A percentile compares a stretch with the other conserved stretches of the same genome.
phyloP scores from a whole-genome alignment of 1,140 invertebrate species.

The Tachypleus tridentatus region DNA sequence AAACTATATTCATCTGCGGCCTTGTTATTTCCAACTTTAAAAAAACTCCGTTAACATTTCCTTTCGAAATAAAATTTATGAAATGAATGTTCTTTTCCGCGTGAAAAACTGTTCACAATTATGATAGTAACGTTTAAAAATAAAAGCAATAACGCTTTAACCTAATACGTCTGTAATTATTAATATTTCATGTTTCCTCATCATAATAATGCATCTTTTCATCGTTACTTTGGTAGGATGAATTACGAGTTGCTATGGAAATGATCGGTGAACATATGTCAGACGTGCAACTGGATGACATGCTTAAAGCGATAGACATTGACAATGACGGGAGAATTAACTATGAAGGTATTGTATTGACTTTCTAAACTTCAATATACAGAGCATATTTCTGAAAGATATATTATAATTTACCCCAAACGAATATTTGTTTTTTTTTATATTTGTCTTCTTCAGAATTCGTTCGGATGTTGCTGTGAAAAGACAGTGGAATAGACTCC shows the following conservation, averaged over 20 bases:
- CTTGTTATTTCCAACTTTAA: no score
- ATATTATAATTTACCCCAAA: background rate
- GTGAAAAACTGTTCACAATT: no score
- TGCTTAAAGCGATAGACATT: constrained; percentile 54
- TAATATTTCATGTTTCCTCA: no score
- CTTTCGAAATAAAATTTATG: no score
- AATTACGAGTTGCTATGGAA: constrained; percentile 56
- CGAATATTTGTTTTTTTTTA: background rate
- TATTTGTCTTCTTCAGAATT: constrained; percentile 1
- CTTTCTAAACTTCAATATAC: background rate
- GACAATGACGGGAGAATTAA: constrained; percentile 64
- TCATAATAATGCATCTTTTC: no score
- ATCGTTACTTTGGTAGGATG: constrained; percentile 37
- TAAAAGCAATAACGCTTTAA: no score
- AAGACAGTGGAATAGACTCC: background rate
- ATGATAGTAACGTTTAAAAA: no score
- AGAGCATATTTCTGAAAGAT: background rate
- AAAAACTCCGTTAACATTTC: no score
- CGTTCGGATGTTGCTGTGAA: background rate
- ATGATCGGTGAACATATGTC: constrained; percentile 61
- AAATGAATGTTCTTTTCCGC: no score
- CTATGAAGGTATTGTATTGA: constrained; percentile 46
- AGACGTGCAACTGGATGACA: constrained; percentile 53
- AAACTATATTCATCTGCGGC: no score
- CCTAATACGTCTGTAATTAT: no score